phyloP scores from a whole-genome alignment of 2,113 vertebrate species.

The Tetraodon nigroviridis region DNA sequence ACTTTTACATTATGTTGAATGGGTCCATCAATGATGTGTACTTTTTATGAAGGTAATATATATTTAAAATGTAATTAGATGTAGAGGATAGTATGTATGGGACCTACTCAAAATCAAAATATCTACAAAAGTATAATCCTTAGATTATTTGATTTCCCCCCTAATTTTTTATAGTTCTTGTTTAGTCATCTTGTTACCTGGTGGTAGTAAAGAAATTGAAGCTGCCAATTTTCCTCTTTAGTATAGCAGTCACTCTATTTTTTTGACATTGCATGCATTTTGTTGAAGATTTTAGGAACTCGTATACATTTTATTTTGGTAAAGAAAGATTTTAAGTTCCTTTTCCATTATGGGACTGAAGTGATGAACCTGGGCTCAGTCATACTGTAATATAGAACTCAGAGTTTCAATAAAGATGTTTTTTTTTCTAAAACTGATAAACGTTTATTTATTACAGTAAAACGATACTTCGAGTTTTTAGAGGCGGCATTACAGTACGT shows the following conservation, averaged over 20 bases:
- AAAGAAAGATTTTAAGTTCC: constrained; percentile 21
- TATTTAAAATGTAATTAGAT: constrained; percentile 58
- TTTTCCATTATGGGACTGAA: constrained; percentile 36
- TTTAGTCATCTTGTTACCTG: constrained; percentile 1
- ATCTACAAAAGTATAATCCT: constrained; percentile 40
- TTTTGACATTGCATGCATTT: constrained; percentile 48
- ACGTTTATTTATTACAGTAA: not conserved
- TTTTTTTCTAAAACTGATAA: constrained; percentile 38
- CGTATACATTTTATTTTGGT: constrained; percentile 40
- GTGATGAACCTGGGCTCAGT: constrained; percentile 18
- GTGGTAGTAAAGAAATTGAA: constrained; percentile 20
- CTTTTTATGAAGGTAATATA: constrained; percentile 67
- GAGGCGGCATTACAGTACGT: not conserved
- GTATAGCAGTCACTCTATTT: constrained; percentile 25
- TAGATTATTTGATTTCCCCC: constrained; percentile 34
- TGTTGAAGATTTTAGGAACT: constrained; percentile 40
- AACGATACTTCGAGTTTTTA: not conserved
- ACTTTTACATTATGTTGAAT: constrained; percentile 36
- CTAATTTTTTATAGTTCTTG: constrained; percentile 4
- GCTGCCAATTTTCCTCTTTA: constrained; percentile 36
- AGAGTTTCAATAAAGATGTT: constrained; percentile 63
- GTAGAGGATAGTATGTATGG: constrained; percentile 52
- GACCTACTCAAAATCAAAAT: constrained; percentile 45
- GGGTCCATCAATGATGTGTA: constrained; percentile 33
- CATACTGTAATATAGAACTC: constrained; percentile 47